These are phyloP conservation scores for Sphaerophoria rueppellii DNA, from an alignment of 2,888 invertebrate genomes.

Conservation along the genomic window DNA sequence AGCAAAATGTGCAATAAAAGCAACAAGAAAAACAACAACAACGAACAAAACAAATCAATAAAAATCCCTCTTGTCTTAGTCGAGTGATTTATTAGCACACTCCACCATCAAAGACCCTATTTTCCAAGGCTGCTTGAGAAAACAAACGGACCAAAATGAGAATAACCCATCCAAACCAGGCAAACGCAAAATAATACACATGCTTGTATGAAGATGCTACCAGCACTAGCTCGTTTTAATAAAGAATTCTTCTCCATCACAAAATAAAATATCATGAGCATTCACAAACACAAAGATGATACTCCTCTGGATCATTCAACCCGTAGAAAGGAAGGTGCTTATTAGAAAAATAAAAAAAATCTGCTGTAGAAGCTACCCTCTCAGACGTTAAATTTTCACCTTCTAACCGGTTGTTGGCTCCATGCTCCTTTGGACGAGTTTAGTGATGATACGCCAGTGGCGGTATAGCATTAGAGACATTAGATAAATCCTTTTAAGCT, in stretches of 20 bases:
- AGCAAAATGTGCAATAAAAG: conserved; percentile 36
- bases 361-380: conserved; percentile 34
- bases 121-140: conserved; percentile 46
- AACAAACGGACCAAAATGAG: conserved; percentile 44
- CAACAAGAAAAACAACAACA: conserved; percentile 47
- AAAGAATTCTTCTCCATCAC: conserved; percentile 1
- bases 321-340: conserved; percentile 28
- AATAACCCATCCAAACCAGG: conserved; percentile 45
- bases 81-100: conserved; percentile 58
- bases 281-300: conserved; percentile 25
- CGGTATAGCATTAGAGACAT: conserved; percentile 56
- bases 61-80: conserved; percentile 55
- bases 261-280: conserved; percentile 17
- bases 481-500: conserved; percentile 64
- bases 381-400: conserved; percentile 51
- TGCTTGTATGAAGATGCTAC: conserved; percentile 14
- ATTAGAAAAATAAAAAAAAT: conserved; percentile 19
- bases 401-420: conserved; percentile 44
- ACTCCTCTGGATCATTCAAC: conserved; percentile 62
- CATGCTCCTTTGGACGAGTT: conserved; percentile 38
- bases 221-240: background rate
- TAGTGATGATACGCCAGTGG: conserved; percentile 50
- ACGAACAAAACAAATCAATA: conserved; percentile 56
- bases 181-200: conserved; percentile 58
- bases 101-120: conserved; percentile 43